phyloP scores from a whole-genome alignment of 2,113 vertebrate species.

The Lepus europaeus region DNA sequence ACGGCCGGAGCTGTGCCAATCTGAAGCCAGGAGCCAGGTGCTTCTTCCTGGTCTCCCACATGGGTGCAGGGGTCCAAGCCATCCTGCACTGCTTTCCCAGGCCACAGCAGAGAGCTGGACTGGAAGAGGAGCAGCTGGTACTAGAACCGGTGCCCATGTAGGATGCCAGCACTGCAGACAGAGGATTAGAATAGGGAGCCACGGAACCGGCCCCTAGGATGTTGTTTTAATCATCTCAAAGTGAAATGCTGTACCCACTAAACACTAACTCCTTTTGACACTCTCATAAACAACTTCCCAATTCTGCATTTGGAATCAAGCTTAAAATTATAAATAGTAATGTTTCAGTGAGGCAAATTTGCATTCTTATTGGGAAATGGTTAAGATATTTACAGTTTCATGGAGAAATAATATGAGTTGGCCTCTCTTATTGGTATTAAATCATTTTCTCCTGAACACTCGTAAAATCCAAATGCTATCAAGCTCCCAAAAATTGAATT shows the following conservation, averaged over 20 bases:
- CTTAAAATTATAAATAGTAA: constrained; percentile 9
- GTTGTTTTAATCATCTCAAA: too few species aligned
- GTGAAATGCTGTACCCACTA: neutral
- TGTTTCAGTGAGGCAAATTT: neutral
- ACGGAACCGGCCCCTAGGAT: too few species aligned
- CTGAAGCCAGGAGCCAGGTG: too few species aligned
- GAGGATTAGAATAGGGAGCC: too few species aligned
- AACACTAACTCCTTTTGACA: neutral
- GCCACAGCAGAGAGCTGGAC: too few species aligned
- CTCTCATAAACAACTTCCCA: neutral
- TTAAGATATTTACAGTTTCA: constrained; percentile 30
- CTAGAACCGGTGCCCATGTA: too few species aligned
- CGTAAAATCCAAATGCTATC: constrained; percentile 13
- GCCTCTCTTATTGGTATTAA: neutral
- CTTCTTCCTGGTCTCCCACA: too few species aligned
- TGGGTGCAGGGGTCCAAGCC: too few species aligned
- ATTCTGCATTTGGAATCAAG: neutral
- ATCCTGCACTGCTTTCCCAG: too few species aligned
- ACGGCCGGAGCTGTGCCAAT: too few species aligned
- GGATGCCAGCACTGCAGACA: too few species aligned
- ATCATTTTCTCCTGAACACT: constrained; percentile 6
- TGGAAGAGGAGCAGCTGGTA: too few species aligned
- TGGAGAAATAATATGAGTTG: neutral
- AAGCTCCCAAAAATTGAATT: neutral
- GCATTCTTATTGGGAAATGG: neutral